phyloP scores from a whole-genome alignment of 2,113 vertebrate genomes.

The Rhea americana region DNA sequence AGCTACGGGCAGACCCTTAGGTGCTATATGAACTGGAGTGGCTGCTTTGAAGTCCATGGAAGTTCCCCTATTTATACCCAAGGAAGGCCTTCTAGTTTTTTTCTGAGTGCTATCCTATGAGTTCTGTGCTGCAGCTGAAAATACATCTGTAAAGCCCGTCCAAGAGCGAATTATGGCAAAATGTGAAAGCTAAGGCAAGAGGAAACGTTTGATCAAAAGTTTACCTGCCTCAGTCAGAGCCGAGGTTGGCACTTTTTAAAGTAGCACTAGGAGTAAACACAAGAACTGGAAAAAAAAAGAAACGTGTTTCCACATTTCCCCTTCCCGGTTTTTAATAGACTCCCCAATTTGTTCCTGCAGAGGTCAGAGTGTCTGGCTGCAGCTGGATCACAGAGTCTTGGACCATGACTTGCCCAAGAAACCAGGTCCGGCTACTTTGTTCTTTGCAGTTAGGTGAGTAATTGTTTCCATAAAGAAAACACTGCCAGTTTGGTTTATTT shows the following conservation, averaged over 20 bases:
- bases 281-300: not conserved
- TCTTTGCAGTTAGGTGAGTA: conserved; percentile 91
- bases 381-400: conserved; percentile 93
- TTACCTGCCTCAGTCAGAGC: not conserved
- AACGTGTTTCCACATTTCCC: not conserved
- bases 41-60: not conserved
- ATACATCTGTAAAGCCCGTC: fast-evolving
- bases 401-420: conserved; percentile 95
- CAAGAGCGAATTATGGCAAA: not conserved
- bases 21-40: fast-evolving
- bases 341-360: conserved; percentile 70
- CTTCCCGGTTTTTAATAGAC: not conserved
- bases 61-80: not conserved
- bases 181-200: not conserved
- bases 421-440: conserved; percentile 82
- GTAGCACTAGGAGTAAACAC: fast-evolving
- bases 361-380: conserved; percentile 94
- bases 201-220: not conserved
- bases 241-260: not conserved
- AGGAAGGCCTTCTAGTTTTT: not conserved
- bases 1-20: not conserved
- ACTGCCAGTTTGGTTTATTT: not conserved
- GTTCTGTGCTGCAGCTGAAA: not conserved
- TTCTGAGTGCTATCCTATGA: not conserved
- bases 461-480: conserved; percentile 33